Evolutionary conservation across 2,113 vertebrate species (phyloP), one percentile per base, ranked within the genome.

Genomic region (Gallinago paraguaiae): DNA sequence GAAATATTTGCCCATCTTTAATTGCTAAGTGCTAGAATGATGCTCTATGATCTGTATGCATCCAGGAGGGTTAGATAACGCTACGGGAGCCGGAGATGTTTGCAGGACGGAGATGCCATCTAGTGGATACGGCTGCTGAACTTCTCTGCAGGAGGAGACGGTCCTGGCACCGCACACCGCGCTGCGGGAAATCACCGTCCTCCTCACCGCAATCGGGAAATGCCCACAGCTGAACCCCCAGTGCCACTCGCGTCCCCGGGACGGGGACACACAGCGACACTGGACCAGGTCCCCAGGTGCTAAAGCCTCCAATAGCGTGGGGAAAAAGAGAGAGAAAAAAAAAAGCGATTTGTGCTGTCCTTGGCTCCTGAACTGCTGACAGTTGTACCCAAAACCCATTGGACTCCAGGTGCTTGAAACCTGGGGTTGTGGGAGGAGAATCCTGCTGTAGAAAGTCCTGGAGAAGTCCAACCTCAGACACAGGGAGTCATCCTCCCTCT

Each of bases 61-160:
- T 27, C n/a, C 35, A 8, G 43, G 25, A 59, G 70, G 23, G 77
- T 46, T 69, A 16, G 90, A 17, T 71, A 89, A 30, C 18, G 7
- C 30, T 4, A 1, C 1, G 19, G 54, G 54, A 88, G 48, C n/a
- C 1, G 45, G 41, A 25, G 56, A 7, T 8, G 78, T 92, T 59
- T 39, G 91, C 54, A 51, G 95, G 75, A 28, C 13, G 4, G 92
- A 97, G 93, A 91, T 96, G 97, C 96, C 97, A 97, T 86, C 97
- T 97, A 96, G 96, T 92, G 97, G 97, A 80, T 89, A 13, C 6
- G 31, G 60, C 59, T 37, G 54, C 33, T 7, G 35, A 7, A 22
- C 12, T 12, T 39, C 27, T 17, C 41, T 41, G 35, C 45, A 4
- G 57, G 56, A 54, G 27, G 30, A 65, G 57, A 17, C 13, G 24